Evolutionary conservation across 1,140 invertebrate species (phyloP), one percentile per base, ranked within the genome.

Genomic region (Diploscapter pachys): DNA sequence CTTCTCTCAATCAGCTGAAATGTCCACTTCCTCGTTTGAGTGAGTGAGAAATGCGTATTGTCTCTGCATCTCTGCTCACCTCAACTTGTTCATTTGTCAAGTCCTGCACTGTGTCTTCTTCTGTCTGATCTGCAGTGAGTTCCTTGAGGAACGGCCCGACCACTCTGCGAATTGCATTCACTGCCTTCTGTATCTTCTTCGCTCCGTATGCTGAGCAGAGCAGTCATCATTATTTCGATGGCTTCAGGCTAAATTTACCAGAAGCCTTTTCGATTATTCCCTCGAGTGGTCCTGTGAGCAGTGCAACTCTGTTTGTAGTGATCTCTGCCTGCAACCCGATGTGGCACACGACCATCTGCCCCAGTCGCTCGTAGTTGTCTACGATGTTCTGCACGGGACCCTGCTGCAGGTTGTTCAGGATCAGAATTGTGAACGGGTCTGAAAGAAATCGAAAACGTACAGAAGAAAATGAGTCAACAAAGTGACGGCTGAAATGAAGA

Each of bases 281-380:
- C 51, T 74, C 73, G 52, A 74, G 13, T 53, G 73, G 73, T 4
- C 73, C 73, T 4, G 65, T 69, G 31, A 74, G 63, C 50, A 74
- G 52, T 53, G 64, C 65, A 13, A 74, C 61, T 53, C 73, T 48
- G 50, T 74, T 74, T 4, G 73, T 57, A n/a, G 63, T 51, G 2
- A 74, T 69, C 52, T 68, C 31, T 31, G 73, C 64, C 48, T 74
- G 73, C 13, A 74, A 50, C 13, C 70, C 63, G 11, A 74, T 56
- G 56, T 74, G 73, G 63, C 73, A 74, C 49, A 74, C 50, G 4
- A 74, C 56, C 9, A 74, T 74, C 53, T 74, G 65, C 53, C 65
- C 64, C 9, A 67, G 68, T 56, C 52, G 64, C 59, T 74, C 64
- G 54, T 74, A 74, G 61, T 74, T 74, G 3, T 53, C 4, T 51